phyloP scores from a whole-genome alignment of 2,113 vertebrate genomes.

The Ploceus nigricollis region DNA sequence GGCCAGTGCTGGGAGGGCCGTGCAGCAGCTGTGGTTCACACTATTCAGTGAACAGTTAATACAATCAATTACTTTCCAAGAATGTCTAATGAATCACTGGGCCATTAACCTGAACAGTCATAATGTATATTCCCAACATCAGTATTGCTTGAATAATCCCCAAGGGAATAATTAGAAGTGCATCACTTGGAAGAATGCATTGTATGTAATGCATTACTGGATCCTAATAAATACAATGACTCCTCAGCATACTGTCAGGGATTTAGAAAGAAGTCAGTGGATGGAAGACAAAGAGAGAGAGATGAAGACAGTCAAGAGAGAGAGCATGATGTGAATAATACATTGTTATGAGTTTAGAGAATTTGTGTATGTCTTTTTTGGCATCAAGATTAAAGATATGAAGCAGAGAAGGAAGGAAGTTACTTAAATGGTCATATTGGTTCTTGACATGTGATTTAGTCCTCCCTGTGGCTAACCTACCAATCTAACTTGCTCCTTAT shows the following conservation, averaged over 20 bases:
- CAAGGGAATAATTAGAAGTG: not conserved
- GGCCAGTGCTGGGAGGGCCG: not conserved
- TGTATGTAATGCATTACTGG: not conserved
- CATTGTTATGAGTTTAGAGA: not conserved
- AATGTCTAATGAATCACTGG: slow-evolving; percentile 26
- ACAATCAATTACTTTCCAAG: slow-evolving; percentile 24
- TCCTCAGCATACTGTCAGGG: not conserved
- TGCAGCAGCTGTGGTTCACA: not conserved
- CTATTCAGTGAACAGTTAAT: not conserved
- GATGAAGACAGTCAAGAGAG: not conserved
- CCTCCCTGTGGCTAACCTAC: not conserved
- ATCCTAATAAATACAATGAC: not conserved
- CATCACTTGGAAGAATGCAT: not conserved
- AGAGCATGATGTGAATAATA: not conserved
- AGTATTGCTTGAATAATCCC: slow-evolving; percentile 1
- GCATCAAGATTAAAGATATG: not conserved
- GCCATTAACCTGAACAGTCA: slow-evolving; percentile 2
- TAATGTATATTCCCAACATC: not conserved
- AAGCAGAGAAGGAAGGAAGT: not conserved
- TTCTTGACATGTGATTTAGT: not conserved
- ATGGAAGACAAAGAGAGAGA: not conserved
- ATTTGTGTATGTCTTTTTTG: not conserved
- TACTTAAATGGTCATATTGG: not conserved
- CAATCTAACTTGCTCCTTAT: not conserved
- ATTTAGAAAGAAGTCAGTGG: not conserved